Evolutionary conservation across 1,140 invertebrate species (phyloP).

Genomic region (Trypoxylus dichotomus): DNA sequence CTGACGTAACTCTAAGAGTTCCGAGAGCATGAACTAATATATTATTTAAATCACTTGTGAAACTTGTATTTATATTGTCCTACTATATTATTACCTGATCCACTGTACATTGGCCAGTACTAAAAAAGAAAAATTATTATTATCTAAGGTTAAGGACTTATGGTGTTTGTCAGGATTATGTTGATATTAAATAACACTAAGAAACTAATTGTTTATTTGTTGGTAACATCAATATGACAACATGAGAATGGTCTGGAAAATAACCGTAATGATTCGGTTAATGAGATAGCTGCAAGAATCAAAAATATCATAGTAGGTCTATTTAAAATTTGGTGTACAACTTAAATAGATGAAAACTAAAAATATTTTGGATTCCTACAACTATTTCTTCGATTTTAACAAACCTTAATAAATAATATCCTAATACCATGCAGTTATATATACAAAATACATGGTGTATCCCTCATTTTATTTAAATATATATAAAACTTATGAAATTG

Average conservation of each 20-base stretch:
- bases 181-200: constrained; percentile 32
- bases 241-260: constrained; percentile 48
- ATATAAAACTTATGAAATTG: constrained; percentile 55
- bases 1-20: no score
- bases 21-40: no score
- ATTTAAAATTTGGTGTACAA: not conserved
- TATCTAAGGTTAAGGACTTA: no score
- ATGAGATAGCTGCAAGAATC: not conserved
- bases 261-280: not conserved
- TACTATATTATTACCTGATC: no score
- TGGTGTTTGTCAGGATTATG: no score
- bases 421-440: not conserved
- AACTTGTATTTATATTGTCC: no score
- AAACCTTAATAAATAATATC: constrained; percentile 8
- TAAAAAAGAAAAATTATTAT: no score
- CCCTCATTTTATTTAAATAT: constrained; percentile 42
- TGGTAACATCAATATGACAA: constrained; percentile 49
- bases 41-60: no score
- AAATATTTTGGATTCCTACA: not conserved
- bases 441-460: constrained; percentile 8
- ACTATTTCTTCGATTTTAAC: not conserved
- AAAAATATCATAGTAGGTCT: not conserved
- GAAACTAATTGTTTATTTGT: constrained; percentile 53
- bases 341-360: not conserved
- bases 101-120: no score